Evolutionary conservation across 2,797 vertebrate genomes (phyloP).

Genomic region (Cirrhinus mrigala): DNA sequence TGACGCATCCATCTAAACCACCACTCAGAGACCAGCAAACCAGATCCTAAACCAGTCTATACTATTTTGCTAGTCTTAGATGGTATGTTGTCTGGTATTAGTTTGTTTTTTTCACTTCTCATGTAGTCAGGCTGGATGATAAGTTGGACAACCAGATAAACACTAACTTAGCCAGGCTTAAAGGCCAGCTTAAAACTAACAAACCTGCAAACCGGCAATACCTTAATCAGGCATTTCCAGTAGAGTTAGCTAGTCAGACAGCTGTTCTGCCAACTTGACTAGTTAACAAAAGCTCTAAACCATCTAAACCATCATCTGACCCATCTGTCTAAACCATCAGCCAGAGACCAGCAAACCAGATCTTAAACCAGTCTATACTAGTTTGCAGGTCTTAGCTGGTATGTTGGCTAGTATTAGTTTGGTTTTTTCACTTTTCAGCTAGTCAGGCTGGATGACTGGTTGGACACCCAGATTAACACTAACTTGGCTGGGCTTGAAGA

Average conservation of each 20-base stretch:
- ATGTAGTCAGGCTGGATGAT: background rate
- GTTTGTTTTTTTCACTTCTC: background rate
- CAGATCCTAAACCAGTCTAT: background rate
- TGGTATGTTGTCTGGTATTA: background rate
- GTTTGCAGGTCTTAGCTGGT: background rate
- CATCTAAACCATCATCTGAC: background rate
- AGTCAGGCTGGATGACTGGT: background rate
- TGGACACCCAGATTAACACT: background rate
- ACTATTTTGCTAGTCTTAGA: background rate
- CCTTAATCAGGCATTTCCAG: background rate
- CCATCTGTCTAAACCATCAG: background rate
- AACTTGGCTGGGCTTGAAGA: background rate
- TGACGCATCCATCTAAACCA: background rate
- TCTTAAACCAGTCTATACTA: background rate
- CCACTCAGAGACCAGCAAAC: background rate
- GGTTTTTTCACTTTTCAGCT: background rate
- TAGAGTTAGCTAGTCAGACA: background rate
- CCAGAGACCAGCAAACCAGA: background rate
- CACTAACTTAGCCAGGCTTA: background rate
- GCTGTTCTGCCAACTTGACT: background rate
- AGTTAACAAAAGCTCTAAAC: background rate
- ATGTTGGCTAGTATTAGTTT: background rate
- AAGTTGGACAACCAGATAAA: background rate
- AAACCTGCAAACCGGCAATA: too few species aligned
- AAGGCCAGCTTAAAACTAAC: background rate